A percentile compares a stretch with the other conserved stretches of the same genome.
These are phyloP conservation scores for Platyrinchus mystaceus DNA, from an alignment of 2,797 vertebrate genomes.

Conservation along the genomic window DNA sequence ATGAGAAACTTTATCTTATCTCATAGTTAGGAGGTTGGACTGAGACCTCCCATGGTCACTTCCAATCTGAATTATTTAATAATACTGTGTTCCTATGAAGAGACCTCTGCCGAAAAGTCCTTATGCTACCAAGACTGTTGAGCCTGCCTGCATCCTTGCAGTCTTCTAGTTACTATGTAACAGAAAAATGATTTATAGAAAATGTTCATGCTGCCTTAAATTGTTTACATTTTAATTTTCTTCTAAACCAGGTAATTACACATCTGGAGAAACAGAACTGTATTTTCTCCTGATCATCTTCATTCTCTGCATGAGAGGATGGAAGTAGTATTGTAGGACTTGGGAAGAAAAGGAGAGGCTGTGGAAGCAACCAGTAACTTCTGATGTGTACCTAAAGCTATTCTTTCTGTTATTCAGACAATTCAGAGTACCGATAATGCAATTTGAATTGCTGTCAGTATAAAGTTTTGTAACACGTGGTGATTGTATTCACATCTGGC, in stretches of 20 bases:
- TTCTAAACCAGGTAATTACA: not conserved
- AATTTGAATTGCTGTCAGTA: accelerated
- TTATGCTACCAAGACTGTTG: not conserved
- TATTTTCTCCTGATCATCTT: not conserved
- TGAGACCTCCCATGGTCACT: not conserved
- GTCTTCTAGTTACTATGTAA: not conserved
- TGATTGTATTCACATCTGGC: not conserved
- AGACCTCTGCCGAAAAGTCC: not conserved
- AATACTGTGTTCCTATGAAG: not conserved
- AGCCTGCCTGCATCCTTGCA: not conserved
- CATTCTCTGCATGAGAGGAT: not conserved
- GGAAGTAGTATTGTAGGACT: not conserved
- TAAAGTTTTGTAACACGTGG: not conserved
- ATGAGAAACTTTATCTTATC: not conserved
- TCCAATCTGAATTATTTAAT: not conserved
- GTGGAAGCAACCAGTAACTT: not conserved
- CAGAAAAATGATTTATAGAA: not conserved
- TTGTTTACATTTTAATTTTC: not conserved
- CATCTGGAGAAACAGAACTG: not conserved
- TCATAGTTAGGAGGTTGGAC: not conserved
- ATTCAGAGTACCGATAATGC: not conserved
- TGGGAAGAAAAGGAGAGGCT: not conserved
- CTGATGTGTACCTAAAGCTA: not conserved
- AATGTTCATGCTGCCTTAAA: not conserved
- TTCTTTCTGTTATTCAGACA: not conserved